Evolutionary conservation across 2,113 vertebrate genomes (phyloP).

Genomic region (Puma concolor): DNA sequence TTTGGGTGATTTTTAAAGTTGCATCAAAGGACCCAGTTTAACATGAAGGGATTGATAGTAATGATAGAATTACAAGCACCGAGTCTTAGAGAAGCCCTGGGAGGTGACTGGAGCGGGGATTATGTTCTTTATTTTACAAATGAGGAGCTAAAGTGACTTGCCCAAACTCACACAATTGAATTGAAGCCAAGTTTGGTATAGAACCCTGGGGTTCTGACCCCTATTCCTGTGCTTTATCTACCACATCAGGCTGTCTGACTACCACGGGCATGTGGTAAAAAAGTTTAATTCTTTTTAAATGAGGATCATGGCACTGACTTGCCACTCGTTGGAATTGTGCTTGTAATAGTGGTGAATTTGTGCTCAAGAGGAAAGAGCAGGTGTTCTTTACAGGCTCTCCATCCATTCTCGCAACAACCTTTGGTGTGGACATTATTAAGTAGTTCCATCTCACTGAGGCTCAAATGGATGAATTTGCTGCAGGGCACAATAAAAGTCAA

Average conservation of each 20-base stretch:
- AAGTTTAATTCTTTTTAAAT: neutral
- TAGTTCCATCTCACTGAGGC: neutral
- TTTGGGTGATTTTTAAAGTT: neutral
- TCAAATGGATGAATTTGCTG: neutral
- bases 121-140: slow-evolving; percentile 71
- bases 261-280: neutral
- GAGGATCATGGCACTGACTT: neutral
- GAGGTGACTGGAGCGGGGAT: neutral
- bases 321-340: neutral
- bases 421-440: neutral
- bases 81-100: neutral
- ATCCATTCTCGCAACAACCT: neutral
- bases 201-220: neutral
- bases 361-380: neutral
- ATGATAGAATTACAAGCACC: neutral
- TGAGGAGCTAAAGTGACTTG: slow-evolving; percentile 73
- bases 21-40: neutral
- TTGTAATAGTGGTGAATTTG: neutral
- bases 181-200: neutral
- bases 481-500: neutral
- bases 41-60: neutral
- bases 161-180: slow-evolving; percentile 66
- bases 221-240: neutral
- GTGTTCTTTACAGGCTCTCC: neutral
- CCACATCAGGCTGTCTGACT: neutral